phyloP scores from a whole-genome alignment of 1,140 invertebrate genomes.

The Lineus longissimus region DNA sequence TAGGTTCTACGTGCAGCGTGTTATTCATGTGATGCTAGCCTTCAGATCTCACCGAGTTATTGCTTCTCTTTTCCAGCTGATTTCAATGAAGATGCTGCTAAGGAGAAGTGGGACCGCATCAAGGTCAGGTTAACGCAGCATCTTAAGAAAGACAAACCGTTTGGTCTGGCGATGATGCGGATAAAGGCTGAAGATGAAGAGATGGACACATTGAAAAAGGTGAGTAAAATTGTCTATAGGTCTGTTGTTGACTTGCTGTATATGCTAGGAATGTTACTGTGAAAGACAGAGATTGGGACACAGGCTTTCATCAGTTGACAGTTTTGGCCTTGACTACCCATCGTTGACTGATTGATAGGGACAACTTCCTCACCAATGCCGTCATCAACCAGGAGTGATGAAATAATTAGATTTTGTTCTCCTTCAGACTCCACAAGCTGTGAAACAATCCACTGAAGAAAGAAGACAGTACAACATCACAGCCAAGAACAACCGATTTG shows the following conservation, averaged over 20 bases:
- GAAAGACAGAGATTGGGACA: background rate
- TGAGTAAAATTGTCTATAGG: background rate
- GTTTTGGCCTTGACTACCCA: background rate
- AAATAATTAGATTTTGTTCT: too few species aligned
- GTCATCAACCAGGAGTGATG: too few species aligned
- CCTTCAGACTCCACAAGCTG: too few species aligned
- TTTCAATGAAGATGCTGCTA: conserved; percentile 28
- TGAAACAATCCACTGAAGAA: too few species aligned
- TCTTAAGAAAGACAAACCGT: conserved; percentile 37
- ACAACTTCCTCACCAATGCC: background rate
- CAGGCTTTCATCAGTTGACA: background rate
- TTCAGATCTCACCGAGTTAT: too few species aligned
- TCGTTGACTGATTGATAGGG: background rate
- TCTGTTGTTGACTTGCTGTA: background rate
- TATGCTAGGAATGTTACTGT: background rate
- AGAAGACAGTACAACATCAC: too few species aligned
- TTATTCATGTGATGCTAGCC: too few species aligned
- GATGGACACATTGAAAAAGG: background rate
- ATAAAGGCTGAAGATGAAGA: background rate
- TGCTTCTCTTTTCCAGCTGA: conserved; percentile 27
- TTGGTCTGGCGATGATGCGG: conserved; percentile 31
- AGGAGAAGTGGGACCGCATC: conserved; percentile 39
- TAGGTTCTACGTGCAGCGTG: too few species aligned
- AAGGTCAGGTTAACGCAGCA: conserved; percentile 41
- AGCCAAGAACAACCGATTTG: too few species aligned